phyloP scores from a whole-genome alignment of 2,888 invertebrate species.

The Harpalus rubripes region DNA sequence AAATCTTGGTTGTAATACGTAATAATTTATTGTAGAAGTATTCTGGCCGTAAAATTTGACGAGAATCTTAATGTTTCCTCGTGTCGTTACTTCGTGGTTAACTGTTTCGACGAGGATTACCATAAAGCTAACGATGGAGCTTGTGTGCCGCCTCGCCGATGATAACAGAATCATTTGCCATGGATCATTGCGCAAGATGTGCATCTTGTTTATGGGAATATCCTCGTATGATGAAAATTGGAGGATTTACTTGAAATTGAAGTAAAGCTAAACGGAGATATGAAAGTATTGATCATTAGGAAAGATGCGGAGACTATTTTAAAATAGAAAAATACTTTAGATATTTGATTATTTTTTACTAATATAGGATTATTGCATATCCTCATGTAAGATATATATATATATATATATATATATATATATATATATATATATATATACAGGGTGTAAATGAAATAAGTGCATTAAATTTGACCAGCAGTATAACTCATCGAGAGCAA shows the following conservation, averaged over 20 bases:
- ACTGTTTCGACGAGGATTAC: background rate
- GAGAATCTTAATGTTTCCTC: slow-evolving; percentile 27
- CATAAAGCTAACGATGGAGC: background rate
- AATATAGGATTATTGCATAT: no score
- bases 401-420: no score
- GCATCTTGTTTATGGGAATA: slow-evolving; percentile 2
- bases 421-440: no score
- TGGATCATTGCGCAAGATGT: slow-evolving; percentile 5
- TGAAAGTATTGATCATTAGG: background rate
- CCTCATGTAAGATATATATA: no score
- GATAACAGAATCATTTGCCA: slow-evolving; percentile 5
- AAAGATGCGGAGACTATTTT: background rate
- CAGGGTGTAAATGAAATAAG: no score
- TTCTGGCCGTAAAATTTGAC: slow-evolving; percentile 27
- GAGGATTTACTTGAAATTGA: background rate
- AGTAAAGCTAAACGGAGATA: background rate
- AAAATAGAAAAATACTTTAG: background rate
- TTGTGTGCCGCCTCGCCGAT: background rate
- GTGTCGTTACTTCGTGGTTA: slow-evolving; percentile 20
- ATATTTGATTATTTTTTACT: background rate
- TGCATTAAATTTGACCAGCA: no score
- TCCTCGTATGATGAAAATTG: background rate
- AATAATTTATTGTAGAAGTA: slow-evolving; percentile 15
- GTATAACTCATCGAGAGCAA: no score
- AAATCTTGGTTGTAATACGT: background rate